These are phyloP conservation scores for human DNA, from an alignment of 2,113 vertebrate genomes.

Conservation along the genomic window GRCh38 chr7:86844001-86844500, in stretches of 20 bases:
- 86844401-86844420: neutral
- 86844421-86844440: neutral
- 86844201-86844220: constrained; percentile 14
- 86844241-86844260: neutral
- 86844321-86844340: neutral
- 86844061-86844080: neutral
- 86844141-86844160: neutral
- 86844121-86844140: neutral
- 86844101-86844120: neutral
- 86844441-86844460: neutral
- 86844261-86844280: neutral
- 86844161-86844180: neutral
- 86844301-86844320: neutral
- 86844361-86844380: constrained; percentile 8
- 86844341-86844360: neutral
- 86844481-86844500: neutral
- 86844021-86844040: neutral
- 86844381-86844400: neutral
- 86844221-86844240: neutral
- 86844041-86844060: neutral
- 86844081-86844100: neutral
- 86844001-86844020: neutral
- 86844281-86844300: neutral
- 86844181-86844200: neutral
- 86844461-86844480: neutral